These are phyloP conservation scores for Euglossa dilemma DNA, from an alignment of 1,140 invertebrate species.

Conservation along the genomic window DNA sequence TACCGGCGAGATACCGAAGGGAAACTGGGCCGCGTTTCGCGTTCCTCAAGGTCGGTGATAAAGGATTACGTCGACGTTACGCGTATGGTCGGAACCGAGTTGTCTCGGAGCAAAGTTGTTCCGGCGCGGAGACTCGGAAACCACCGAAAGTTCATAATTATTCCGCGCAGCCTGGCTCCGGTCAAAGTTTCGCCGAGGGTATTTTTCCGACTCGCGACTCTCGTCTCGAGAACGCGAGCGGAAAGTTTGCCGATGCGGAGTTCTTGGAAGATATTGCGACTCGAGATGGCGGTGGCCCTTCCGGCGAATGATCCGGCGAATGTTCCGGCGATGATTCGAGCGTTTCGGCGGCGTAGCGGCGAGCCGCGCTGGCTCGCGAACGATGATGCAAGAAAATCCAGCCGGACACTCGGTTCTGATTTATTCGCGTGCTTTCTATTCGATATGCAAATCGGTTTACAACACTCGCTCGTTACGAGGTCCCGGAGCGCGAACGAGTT, in stretches of 20 bases:
- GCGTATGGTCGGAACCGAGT: neutral
- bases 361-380: neutral
- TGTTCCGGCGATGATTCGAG: neutral
- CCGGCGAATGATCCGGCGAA: neutral
- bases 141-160: slow-evolving; percentile 17
- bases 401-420: slow-evolving; percentile 13
- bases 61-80: slow-evolving; percentile 5
- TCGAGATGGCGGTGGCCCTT: no score
- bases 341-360: neutral
- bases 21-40: slow-evolving; percentile 50
- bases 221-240: neutral
- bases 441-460: slow-evolving; percentile 44
- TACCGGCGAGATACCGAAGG: slow-evolving; percentile 18
- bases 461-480: slow-evolving; percentile 23
- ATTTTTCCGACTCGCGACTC: neutral
- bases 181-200: neutral
- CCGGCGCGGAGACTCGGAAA: neutral
- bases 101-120: neutral
- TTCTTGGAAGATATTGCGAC: no score
- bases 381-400: slow-evolving; percentile 30
- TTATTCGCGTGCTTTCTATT: slow-evolving; percentile 39
- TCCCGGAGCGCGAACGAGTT: slow-evolving; percentile 3
- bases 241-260: neutral
- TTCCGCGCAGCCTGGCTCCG: neutral
- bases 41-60: slow-evolving; percentile 27